Evolutionary conservation across 2,888 invertebrate species (phyloP), one percentile per base, ranked within the genome.

Genomic region (Lissocephala sabroskyi): DNA sequence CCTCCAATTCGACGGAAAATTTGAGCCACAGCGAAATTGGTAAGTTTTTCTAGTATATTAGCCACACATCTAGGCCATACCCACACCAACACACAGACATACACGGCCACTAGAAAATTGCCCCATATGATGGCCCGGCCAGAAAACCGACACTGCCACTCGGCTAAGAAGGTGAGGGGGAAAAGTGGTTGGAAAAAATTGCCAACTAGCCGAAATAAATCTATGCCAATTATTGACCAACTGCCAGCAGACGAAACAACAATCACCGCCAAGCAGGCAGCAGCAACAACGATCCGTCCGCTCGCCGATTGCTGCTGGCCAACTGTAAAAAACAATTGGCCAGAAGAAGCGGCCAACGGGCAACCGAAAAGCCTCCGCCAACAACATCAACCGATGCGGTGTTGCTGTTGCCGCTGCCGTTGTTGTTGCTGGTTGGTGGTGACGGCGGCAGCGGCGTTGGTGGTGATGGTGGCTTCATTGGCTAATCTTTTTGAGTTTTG

Each of bases 211-310:
- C 78, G 57, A 77, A 68, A 71, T 79, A 79, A 71, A 71, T 71
- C 71, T 71, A 68, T 79, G 79, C 71, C 79, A 71, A 71, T 71
- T 79, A 71, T 71, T 71, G 79, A 79, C 79, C 71, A 71, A 71
- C 74, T 77, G 74, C 42, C 45, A 56, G 52, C 62, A 61, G 51
- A 50, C 54, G 32, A 44, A 44, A 44, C 41, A 29, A 41, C 41
- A 41, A 41, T 26, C 23, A 48, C 29, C 30, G 26, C n/a, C 59
- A 57, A 65, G 56, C 61, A 44, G 56, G n/a, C 42, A 42, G 17
- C 49, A 48, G 26, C 37, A 35, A 23, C 35, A 37, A 28, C 41
- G 26, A 60, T 37, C 2, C 4, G 33, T 9, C 5, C 9, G 13
- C n/a, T n/a, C n/a, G 6, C 10, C 35, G 10, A 5, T 16, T 10